Percentiles rank a stretch among this genome's conserved stretches.
Evolutionary conservation across 2,797 vertebrate genomes (phyloP).

Genomic region (Helarctos malayanus): DNA sequence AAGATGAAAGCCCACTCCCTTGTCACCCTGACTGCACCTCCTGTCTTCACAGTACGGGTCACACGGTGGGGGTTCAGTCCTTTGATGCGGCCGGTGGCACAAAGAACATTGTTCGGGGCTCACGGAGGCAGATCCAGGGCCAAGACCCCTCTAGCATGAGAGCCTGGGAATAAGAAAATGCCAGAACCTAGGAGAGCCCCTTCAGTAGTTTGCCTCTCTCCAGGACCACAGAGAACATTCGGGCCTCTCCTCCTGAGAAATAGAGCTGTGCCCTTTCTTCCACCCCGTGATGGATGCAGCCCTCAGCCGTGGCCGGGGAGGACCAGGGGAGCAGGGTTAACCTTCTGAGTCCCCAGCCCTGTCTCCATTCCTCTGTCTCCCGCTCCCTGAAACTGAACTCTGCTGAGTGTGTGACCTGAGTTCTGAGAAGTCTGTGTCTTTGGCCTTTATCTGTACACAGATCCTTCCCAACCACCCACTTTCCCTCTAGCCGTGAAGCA

Average conservation of each 20-base stretch:
- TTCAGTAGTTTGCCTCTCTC: background rate
- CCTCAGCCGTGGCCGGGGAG: rapidly evolving
- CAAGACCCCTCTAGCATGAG: slow-evolving; percentile 10
- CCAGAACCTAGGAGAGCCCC: background rate
- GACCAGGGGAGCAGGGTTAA: background rate
- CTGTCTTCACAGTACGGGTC: background rate
- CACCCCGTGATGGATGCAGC: background rate
- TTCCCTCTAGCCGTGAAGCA: background rate
- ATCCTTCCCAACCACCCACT: background rate
- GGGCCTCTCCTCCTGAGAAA: background rate
- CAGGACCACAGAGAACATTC: background rate
- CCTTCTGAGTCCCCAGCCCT: background rate
- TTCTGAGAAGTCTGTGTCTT: background rate
- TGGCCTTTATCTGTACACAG: background rate
- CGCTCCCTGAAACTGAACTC: background rate
- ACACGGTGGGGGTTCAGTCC: background rate
- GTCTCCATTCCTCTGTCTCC: background rate
- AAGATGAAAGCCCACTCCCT: slow-evolving; percentile 75
- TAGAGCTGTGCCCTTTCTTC: background rate
- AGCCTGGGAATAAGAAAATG: slow-evolving; percentile 59
- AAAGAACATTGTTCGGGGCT: slow-evolving; percentile 47
- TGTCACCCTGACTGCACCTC: background rate
- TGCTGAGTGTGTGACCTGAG: background rate
- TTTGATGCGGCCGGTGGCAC: slow-evolving; percentile 78
- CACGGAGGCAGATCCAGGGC: slow-evolving; percentile 8